Conservation (phyloP, 2,888 invertebrate genomes). For the Eupithecia insigniata region DNA sequence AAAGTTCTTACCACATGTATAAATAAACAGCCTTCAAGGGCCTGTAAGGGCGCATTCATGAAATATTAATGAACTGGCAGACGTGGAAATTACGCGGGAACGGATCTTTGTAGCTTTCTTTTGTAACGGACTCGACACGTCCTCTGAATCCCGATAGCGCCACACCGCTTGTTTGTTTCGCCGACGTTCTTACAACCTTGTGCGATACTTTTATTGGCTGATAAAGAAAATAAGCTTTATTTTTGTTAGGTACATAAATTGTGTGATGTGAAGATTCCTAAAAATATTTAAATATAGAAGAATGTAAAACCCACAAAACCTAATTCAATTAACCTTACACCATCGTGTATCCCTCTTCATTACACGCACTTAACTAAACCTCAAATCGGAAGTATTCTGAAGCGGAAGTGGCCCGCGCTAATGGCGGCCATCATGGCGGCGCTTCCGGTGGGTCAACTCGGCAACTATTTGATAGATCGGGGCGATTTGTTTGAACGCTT, state of each 20-base stretch:
- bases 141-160: slow-evolving; percentile 25
- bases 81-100: slow-evolving; percentile 30
- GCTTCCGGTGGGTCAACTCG: slow-evolving; percentile 52
- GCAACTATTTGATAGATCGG: slow-evolving; percentile 60
- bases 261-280: not conserved
- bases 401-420: slow-evolving; percentile 56
- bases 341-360: slow-evolving; percentile 30
- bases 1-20: slow-evolving; percentile 35
- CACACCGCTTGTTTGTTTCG: not conserved
- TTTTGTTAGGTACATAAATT: not conserved
- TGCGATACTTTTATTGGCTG: not conserved
- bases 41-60: slow-evolving; percentile 36
- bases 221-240: not conserved
- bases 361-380: slow-evolving; percentile 35
- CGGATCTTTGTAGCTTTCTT: slow-evolving; percentile 25
- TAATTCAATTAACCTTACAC: slow-evolving; percentile 17
- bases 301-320: not conserved
- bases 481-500: slow-evolving; percentile 41
- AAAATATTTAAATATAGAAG: not conserved
- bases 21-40: slow-evolving; percentile 33
- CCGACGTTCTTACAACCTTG: not conserved
- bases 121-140: slow-evolving; percentile 25
- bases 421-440: slow-evolving; percentile 60
- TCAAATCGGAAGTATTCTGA: slow-evolving; percentile 47
- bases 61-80: slow-evolving; percentile 42